Evolutionary conservation across 1,140 invertebrate genomes (phyloP), one percentile per base, ranked within the genome.

Genomic region (Saxidomus purpurata): DNA sequence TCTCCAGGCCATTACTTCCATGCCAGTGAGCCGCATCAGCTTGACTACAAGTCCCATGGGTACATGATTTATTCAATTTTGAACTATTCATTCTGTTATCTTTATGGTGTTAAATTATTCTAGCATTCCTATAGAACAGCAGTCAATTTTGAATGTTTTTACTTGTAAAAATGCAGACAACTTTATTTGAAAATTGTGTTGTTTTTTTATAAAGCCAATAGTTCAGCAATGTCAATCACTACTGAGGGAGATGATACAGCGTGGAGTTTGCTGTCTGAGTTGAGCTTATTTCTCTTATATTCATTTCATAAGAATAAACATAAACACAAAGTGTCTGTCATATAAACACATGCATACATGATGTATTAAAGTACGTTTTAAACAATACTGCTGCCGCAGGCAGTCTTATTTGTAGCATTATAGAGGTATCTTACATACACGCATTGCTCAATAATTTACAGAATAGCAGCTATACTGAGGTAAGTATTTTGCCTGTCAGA

Each of bases 1-100:
- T 95, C 95, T 22, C 95, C 95, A n/a, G 95, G 95, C 4, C 95
- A 96, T 61, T 96, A 94, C 83, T 95, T 96, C 76, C 95, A 96
- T 87, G 93, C 94, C 38, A 96, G 95, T 91, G 93, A 94, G 49
- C 86, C 94, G 0, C 94, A 91, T 63, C 93, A 95, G 85, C 93
- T 95, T 34, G 93, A 94, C 86, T 93, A 94, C 80, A 93, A 93
- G 80, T 91, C 93, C 31, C 90, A 86, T 76, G 94, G 94, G 94
- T 94, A 90, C 55, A n/a, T 74, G 6, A 4, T 15, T 13, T 11
- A 69, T 36, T 69, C 9, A 8, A 43, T 43, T 43, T 43, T 43
- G 9, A 63, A n/a, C 15, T 63, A 63, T n/a, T 63, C n/a, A 25
- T 22, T 52, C 47, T 52, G n/a, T n/a, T n/a, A n/a, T n/a, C n/a